These are phyloP conservation scores for Melanostoma scalare DNA, from an alignment of 2,888 invertebrate species.

Conservation along the genomic window DNA sequence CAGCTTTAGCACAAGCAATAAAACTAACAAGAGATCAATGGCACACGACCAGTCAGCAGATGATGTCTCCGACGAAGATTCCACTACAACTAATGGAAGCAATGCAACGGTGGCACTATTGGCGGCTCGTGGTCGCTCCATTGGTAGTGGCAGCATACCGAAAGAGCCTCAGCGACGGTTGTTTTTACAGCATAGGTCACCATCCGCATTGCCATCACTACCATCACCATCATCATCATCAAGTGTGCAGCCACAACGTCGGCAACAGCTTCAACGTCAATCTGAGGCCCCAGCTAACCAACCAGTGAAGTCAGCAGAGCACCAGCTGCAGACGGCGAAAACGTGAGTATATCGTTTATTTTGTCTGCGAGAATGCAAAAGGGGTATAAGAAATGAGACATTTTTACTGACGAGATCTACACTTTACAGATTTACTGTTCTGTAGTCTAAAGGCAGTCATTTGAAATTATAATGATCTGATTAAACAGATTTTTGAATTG, in stretches of 20 bases:
- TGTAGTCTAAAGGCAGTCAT: neutral
- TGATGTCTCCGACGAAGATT: slow-evolving; percentile 61
- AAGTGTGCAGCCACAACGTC: slow-evolving; percentile 68
- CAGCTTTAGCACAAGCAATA: slow-evolving; percentile 44
- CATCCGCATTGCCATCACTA: slow-evolving; percentile 57
- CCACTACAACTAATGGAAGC: slow-evolving; percentile 41
- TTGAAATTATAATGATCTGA: too few species aligned
- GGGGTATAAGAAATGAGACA: slow-evolving; percentile 7
- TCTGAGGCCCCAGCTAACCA: slow-evolving; percentile 48
- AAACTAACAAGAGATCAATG: slow-evolving; percentile 66
- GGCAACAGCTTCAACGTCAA: slow-evolving; percentile 69
- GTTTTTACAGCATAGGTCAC: slow-evolving; percentile 68
- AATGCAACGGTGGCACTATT: slow-evolving; percentile 42
- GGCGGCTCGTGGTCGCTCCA: slow-evolving; percentile 62
- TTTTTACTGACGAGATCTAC: neutral
- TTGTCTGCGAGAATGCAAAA: neutral
- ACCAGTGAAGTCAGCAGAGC: slow-evolving; percentile 27
- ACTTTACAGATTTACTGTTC: slow-evolving; percentile 9
- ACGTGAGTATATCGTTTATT: slow-evolving; percentile 78
- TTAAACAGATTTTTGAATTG: too few species aligned
- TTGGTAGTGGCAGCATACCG: slow-evolving; percentile 53
- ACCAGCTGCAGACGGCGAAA: slow-evolving; percentile 76
- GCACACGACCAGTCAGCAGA: slow-evolving; percentile 60
- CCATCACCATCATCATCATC: slow-evolving; percentile 54
- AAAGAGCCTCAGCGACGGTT: slow-evolving; percentile 46